Percentiles rank a stretch among this genome's conserved stretches.
These are phyloP conservation scores for Philereme vetulata DNA, from an alignment of 2,888 invertebrate genomes.

Conservation along the genomic window DNA sequence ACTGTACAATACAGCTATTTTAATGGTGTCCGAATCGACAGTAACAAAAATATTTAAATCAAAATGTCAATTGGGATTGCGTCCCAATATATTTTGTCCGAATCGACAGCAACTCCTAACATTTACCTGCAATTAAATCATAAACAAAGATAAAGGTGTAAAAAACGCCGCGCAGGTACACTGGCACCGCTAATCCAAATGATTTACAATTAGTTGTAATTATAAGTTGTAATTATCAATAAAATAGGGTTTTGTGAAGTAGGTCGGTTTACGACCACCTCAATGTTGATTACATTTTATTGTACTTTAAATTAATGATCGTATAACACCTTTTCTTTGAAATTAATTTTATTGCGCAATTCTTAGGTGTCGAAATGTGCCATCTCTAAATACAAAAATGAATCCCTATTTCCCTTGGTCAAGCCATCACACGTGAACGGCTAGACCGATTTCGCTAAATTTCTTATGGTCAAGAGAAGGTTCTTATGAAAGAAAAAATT, in stretches of 20 bases:
- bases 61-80: too few species aligned
- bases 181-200: conserved; percentile 63
- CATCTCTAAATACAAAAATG: conserved; percentile 32
- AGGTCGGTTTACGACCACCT: conserved; percentile 59
- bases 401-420: too few species aligned
- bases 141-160: conserved; percentile 75
- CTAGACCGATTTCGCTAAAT: too few species aligned
- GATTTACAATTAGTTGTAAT: conserved; percentile 79
- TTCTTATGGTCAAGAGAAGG: too few species aligned
- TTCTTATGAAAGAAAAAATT: too few species aligned
- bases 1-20: too few species aligned
- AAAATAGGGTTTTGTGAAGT: conserved; percentile 55
- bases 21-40: too few species aligned
- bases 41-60: too few species aligned
- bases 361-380: conserved; percentile 36
- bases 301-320: conserved; percentile 53
- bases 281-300: conserved; percentile 59
- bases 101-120: too few species aligned
- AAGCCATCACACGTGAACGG: too few species aligned
- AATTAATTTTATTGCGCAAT: conserved; percentile 41
- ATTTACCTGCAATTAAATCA: conserved; percentile 77
- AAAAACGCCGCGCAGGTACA: conserved; percentile 59
- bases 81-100: too few species aligned
- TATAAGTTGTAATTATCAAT: conserved; percentile 79
- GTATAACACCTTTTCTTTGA: conserved; percentile 44